Evolutionary conservation across 2,888 invertebrate species (phyloP).

Genomic region (Acanthosepion pharaonis): DNA sequence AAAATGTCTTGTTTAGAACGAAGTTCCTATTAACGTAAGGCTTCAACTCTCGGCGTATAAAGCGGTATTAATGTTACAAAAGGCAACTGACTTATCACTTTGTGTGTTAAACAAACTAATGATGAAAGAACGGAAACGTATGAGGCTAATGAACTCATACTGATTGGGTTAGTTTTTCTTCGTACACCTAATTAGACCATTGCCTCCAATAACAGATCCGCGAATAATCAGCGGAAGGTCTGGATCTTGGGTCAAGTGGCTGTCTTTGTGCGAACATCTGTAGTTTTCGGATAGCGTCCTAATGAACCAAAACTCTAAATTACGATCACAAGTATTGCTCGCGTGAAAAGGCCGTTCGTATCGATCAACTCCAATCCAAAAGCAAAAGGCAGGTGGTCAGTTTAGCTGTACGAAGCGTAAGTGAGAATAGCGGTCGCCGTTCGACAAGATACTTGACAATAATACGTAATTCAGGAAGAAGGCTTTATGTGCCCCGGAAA

Average conservation of each 20-base stretch:
- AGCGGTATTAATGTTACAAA: neutral
- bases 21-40: too few species aligned
- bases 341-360: neutral
- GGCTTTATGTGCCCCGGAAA: neutral
- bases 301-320: neutral
- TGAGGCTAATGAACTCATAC: neutral
- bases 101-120: neutral
- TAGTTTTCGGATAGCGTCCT: neutral
- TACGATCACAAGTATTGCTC: neutral
- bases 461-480: neutral
- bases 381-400: neutral
- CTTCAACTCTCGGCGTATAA: neutral
- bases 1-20: too few species aligned
- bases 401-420: neutral
- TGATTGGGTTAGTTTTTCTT: neutral
- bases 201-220: neutral
- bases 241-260: neutral
- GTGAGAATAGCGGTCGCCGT: neutral
- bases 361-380: neutral
- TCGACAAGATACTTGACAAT: neutral
- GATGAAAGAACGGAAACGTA: neutral
- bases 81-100: neutral
- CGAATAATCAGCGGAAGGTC: neutral
- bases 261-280: neutral
- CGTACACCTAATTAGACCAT: neutral